Conservation (phyloP, 2,888 invertebrate species). For the Melanchra persicariae region DNA sequence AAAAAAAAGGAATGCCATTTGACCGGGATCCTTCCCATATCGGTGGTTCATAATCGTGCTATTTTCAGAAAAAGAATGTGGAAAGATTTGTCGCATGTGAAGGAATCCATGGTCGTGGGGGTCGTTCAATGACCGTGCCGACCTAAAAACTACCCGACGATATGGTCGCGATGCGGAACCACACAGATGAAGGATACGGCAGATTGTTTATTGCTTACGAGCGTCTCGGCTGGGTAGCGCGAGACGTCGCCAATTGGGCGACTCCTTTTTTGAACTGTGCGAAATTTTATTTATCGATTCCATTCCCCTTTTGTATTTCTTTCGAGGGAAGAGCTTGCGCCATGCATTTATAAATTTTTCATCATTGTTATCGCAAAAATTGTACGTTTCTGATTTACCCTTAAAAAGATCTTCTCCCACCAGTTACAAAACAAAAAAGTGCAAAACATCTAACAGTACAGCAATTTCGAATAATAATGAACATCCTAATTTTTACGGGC, state of each 20-base stretch:
- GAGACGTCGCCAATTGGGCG: slow-evolving; percentile 53
- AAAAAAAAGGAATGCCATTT: slow-evolving; percentile 65
- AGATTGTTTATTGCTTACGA: slow-evolving; percentile 77
- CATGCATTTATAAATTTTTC: slow-evolving; percentile 29
- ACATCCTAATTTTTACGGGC: slow-evolving; percentile 47
- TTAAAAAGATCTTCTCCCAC: slow-evolving; percentile 16
- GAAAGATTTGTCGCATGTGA: slow-evolving; percentile 73
- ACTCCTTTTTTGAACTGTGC: slow-evolving; percentile 55
- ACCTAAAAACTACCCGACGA: slow-evolving; percentile 78
- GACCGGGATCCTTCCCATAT: slow-evolving; percentile 53
- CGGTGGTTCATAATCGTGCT: slow-evolving; percentile 60
- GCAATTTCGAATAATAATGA: slow-evolving; percentile 56
- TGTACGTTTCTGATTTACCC: slow-evolving; percentile 25
- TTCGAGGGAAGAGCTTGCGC: slow-evolving; percentile 9
- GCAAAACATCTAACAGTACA: slow-evolving; percentile 44
- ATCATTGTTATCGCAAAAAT: slow-evolving; percentile 16
- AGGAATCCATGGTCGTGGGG: slow-evolving; percentile 74
- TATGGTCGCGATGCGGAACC: slow-evolving; percentile 80
- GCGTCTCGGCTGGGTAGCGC: slow-evolving; percentile 66
- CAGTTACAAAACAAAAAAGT: slow-evolving; percentile 19
- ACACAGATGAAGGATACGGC: slow-evolving; percentile 76
- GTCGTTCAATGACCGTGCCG: slow-evolving; percentile 74
- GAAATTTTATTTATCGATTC: slow-evolving; percentile 58
- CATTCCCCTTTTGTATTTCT: slow-evolving; percentile 38
- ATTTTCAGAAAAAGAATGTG: slow-evolving; percentile 70